Conservation (phyloP, 2,797 vertebrate species). For the Menidia menidia region DNA sequence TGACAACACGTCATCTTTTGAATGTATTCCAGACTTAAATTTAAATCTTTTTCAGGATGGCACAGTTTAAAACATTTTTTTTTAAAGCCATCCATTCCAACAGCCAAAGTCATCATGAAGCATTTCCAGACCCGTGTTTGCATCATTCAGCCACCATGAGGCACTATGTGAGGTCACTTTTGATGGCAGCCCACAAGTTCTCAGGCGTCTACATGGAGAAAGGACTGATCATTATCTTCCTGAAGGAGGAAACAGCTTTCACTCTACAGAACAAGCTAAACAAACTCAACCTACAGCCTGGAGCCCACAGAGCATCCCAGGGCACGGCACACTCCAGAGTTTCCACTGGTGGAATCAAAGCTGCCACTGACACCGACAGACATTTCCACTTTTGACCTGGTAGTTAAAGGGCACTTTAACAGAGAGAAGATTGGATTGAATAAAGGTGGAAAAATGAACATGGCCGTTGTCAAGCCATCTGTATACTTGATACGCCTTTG, state of each 20-base stretch:
- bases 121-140: constrained; percentile 43
- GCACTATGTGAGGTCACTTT: constrained; percentile 56
- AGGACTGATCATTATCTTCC: constrained; percentile 69
- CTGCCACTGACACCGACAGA: constrained; percentile 27
- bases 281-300: constrained; percentile 62
- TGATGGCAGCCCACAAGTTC: constrained; percentile 38
- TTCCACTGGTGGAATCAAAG: constrained; percentile 63
- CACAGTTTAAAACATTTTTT: constrained; percentile 29
- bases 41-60: constrained; percentile 32
- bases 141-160: constrained; percentile 50
- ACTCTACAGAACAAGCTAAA: constrained; percentile 73
- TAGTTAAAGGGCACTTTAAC: constrained; percentile 3
- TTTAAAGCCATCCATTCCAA: constrained; percentile 7
- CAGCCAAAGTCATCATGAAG: constrained; percentile 17
- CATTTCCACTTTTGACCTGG: constrained; percentile 42
- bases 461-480: constrained; percentile 1
- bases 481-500: neutral
- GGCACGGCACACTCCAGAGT: constrained; percentile 54
- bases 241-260: constrained; percentile 80
- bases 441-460: constrained; percentile 9
- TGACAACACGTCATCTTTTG: constrained; percentile 41
- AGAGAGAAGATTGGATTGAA: constrained; percentile 37
- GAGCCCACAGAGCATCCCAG: constrained; percentile 57
- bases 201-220: constrained; percentile 34
- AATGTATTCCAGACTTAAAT: constrained; percentile 21